A percentile compares a stretch with the other conserved stretches of the same genome.
phyloP scores from a whole-genome alignment of 2,113 vertebrate species.

The Aspidoscelis tigris region DNA sequence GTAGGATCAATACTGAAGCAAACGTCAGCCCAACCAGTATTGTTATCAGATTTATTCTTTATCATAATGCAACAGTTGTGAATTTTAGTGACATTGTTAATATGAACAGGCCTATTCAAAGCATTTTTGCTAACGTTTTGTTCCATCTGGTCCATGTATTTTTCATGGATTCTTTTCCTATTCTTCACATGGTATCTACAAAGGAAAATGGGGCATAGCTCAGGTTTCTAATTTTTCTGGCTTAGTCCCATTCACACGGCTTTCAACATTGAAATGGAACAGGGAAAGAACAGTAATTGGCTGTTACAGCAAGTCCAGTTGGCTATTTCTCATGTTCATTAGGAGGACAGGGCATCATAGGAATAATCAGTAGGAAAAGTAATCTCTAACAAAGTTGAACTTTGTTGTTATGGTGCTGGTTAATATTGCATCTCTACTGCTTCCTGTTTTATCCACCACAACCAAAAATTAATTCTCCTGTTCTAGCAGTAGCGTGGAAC shows the following conservation, averaged over 20 bases:
- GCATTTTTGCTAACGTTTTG: slow-evolving; percentile 9
- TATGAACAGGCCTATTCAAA: neutral
- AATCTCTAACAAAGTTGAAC: neutral
- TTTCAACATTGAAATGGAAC: slow-evolving; percentile 14
- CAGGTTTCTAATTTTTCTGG: neutral
- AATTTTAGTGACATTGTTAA: neutral
- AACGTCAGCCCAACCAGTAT: neutral
- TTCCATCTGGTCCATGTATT: neutral
- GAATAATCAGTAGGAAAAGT: neutral
- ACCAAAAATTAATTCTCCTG: neutral
- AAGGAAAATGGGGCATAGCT: neutral
- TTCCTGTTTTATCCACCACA: neutral
- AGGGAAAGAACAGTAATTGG: slow-evolving; percentile 15
- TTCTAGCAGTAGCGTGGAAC: neutral
- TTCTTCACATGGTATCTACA: neutral
- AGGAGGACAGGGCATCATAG: slow-evolving; percentile 18
- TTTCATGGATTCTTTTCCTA: neutral
- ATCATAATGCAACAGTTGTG: neutral
- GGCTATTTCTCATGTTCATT: slow-evolving; percentile 10
- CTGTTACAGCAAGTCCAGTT: slow-evolving; percentile 12
- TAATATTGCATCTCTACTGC: neutral
- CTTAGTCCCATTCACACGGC: slow-evolving; percentile 24
- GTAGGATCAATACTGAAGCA: too few species aligned
- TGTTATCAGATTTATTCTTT: neutral
- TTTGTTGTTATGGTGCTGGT: neutral